Base-by-base conservation (phyloP, 2,113 vertebrate species). In the Propithecus coquereli region DNA sequence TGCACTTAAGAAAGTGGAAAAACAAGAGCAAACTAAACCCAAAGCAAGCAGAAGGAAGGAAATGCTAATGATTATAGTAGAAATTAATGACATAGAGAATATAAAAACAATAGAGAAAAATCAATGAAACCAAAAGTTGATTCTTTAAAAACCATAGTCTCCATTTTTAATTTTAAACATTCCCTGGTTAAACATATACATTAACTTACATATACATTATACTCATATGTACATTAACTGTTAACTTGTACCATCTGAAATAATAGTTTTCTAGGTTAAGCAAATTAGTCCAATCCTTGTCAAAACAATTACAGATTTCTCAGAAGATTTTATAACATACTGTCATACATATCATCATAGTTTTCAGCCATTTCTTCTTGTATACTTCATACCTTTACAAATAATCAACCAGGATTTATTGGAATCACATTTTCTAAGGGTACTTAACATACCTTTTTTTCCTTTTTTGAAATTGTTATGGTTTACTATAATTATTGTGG, bases 261-360 rank as follows among this genome's bases (percentile, higher is more conserved):
- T 74, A 89, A 65, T 59, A 40, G 17, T 87, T 83, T 93, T 52
- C 52, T 87, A 5, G n/a, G 27, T 59, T 76, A 91, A 94, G 25
- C 71, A 61, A 71, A 86, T 73, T 79, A 5, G 14, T 87, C 22
- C 12, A 74, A 32, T 94, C 40, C 54, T 83, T 94, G n/a, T 68
- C 89, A 90, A 52, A 92, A 79, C 79, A 74, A 66, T 88, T 95
- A 25, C 57, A 76, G 10, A 73, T 96, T 91, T 93, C 47, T 95
- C 40, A 74, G 76, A 77, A 80, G 22, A 81, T 85, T 71, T 92
- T 92, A 73, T 76, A 77, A 77, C 52, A 47, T 80, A 57, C 45
- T 94, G 34, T 34, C 37, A 66, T 61, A 16, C 40, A 87, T 66
- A 85, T 96, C 11, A 59, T 86, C 25, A 84, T 81, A 65, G 12